Evolutionary conservation across 1,140 invertebrate genomes (phyloP).

Genomic region (Spodoptera litura): DNA sequence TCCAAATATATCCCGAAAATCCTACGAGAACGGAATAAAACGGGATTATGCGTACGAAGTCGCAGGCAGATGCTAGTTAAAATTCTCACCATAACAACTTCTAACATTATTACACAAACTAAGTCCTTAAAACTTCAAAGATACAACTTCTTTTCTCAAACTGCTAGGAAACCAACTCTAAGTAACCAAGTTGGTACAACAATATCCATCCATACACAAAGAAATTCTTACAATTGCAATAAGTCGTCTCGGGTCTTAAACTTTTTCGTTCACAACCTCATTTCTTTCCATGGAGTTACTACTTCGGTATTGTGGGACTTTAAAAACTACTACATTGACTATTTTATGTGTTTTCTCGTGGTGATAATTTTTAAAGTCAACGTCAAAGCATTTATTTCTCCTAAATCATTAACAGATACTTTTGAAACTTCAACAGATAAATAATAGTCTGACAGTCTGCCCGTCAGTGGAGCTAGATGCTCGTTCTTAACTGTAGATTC

Average conservation of each 20-base stretch:
- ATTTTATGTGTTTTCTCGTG: conserved; percentile 1
- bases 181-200: conserved; percentile 3
- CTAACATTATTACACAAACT: no score
- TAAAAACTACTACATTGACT: neutral
- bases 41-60: no score
- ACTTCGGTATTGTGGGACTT: neutral
- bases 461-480: no score
- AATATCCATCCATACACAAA: conserved; percentile 15
- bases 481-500: neutral
- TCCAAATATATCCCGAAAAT: no score
- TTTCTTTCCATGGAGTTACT: conserved; percentile 6
- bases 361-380: no score
- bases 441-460: no score
- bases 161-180: neutral
- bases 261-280: conserved; percentile 6
- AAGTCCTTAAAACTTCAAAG: neutral
- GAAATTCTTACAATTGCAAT: conserved; percentile 12
- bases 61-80: no score
- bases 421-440: no score
- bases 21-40: no score
- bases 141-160: neutral
- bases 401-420: no score
- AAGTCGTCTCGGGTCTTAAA: conserved; percentile 5
- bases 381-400: no score
- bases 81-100: no score